These are phyloP conservation scores for Thaumetopoea pityocampa DNA, from an alignment of 1,140 invertebrate genomes.

Conservation along the genomic window DNA sequence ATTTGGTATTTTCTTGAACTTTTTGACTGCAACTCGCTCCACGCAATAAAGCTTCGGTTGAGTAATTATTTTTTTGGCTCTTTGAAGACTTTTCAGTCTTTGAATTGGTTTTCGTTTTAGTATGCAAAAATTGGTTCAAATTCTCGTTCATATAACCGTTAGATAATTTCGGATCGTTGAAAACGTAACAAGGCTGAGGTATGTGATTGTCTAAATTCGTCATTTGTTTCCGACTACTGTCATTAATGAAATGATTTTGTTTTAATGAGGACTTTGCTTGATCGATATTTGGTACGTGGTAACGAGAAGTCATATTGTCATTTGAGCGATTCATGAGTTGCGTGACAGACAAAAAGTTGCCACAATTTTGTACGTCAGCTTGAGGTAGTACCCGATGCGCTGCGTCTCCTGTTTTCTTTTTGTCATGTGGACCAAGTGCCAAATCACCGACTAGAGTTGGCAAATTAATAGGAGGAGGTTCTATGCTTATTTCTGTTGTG, in stretches of 20 bases:
- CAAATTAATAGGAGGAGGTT: slow-evolving; percentile 64
- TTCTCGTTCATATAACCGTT: slow-evolving; percentile 51
- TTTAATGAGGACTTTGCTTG: slow-evolving; percentile 39
- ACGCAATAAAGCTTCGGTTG: slow-evolving; percentile 61
- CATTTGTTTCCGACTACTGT: slow-evolving; percentile 44
- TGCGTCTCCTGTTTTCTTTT: slow-evolving; percentile 51
- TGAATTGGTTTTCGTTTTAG: slow-evolving; percentile 43
- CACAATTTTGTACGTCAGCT: slow-evolving; percentile 55
- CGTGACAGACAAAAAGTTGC: slow-evolving; percentile 64
- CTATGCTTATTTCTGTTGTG: slow-evolving; percentile 68
- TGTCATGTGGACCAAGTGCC: slow-evolving; percentile 65
- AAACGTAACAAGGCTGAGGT: slow-evolving; percentile 52
- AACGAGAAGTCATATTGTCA: slow-evolving; percentile 49
- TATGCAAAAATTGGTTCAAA: slow-evolving; percentile 44
- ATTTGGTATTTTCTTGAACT: slow-evolving; percentile 49
- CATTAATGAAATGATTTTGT: slow-evolving; percentile 42
- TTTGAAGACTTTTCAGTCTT: slow-evolving; percentile 58
- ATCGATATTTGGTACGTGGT: slow-evolving; percentile 41
- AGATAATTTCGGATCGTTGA: slow-evolving; percentile 49
- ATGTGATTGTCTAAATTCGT: slow-evolving; percentile 37
- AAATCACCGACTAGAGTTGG: slow-evolving; percentile 66
- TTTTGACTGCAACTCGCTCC: slow-evolving; percentile 61
- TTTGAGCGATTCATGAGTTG: slow-evolving; percentile 67
- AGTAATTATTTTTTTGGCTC: slow-evolving; percentile 65
- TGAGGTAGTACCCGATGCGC: slow-evolving; percentile 38